Percentiles rank a stretch among this genome's conserved stretches.
Evolutionary conservation across 2,113 vertebrate species (phyloP).

Genomic region (Rhabdomys dilectus): DNA sequence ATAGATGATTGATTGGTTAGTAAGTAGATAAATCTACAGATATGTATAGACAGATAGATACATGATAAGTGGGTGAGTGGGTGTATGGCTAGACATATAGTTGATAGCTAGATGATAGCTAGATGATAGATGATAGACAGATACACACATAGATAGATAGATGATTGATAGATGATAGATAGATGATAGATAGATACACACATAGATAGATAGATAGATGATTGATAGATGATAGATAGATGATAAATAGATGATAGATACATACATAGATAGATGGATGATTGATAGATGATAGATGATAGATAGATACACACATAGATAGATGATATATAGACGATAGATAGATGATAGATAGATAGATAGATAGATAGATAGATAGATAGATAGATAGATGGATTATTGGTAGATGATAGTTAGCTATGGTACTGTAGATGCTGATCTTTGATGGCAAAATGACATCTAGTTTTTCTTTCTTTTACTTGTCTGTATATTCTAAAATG

Average conservation of each 20-base stretch:
- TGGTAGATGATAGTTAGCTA: background rate
- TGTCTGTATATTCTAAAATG: slow-evolving; percentile 16
- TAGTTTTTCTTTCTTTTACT: background rate
- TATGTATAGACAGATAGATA: background rate
- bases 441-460: background rate
- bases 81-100: too few relatives aligned
- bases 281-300: too few relatives aligned
- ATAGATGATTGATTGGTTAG: background rate
- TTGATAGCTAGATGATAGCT: too few relatives aligned
- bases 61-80: too few relatives aligned
- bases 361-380: background rate
- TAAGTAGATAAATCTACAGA: background rate
- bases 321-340: too few relatives aligned
- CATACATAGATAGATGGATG: too few relatives aligned
- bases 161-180: background rate
- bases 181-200: too few relatives aligned
- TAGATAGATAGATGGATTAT: background rate
- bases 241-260: too few relatives aligned
- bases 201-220: too few relatives aligned
- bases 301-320: too few relatives aligned
- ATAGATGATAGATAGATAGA: background rate
- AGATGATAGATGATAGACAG: background rate
- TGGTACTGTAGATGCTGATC: background rate
- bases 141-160: background rate
- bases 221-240: too few relatives aligned